A percentile compares a stretch with the other conserved stretches of the same genome.
These are phyloP conservation scores for Mylabris phalerata DNA, from an alignment of 1,140 invertebrate species.

Conservation along the genomic window DNA sequence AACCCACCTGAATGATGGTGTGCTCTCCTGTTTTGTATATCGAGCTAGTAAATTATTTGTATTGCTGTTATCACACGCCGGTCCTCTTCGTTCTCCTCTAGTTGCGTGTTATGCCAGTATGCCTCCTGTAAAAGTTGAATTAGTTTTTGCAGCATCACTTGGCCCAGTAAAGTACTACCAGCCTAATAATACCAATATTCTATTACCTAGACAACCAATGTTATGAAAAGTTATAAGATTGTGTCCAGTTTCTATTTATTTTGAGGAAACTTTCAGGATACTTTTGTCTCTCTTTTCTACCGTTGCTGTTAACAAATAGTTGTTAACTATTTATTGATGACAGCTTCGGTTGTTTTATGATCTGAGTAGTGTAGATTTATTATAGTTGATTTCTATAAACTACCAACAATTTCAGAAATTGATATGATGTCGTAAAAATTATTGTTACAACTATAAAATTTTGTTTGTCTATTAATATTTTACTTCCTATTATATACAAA, in stretches of 20 bases:
- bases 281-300: constrained; percentile 1
- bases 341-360: no score
- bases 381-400: constrained; percentile 11
- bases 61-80: constrained; percentile 21
- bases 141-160: constrained; percentile 26
- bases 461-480: no score
- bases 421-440: no score
- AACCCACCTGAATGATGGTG: constrained; percentile 28
- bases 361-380: background rate
- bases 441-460: no score
- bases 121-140: constrained; percentile 29
- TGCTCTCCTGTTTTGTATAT: constrained; percentile 19
- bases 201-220: constrained; percentile 7
- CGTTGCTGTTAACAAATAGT: constrained; percentile 3
- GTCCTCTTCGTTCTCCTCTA: constrained; percentile 18
- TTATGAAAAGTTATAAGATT: constrained; percentile 7
- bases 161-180: constrained; percentile 14
- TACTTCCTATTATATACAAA: no score
- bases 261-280: background rate
- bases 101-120: constrained; percentile 26
- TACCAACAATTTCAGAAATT: constrained; percentile 11
- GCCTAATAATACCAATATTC: no score
- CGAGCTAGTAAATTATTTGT: constrained; percentile 21
- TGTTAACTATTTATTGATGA: background rate
- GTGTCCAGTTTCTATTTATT: background rate